Conservation (phyloP, 2,113 vertebrate species). For the Ondatra zibethicus region DNA sequence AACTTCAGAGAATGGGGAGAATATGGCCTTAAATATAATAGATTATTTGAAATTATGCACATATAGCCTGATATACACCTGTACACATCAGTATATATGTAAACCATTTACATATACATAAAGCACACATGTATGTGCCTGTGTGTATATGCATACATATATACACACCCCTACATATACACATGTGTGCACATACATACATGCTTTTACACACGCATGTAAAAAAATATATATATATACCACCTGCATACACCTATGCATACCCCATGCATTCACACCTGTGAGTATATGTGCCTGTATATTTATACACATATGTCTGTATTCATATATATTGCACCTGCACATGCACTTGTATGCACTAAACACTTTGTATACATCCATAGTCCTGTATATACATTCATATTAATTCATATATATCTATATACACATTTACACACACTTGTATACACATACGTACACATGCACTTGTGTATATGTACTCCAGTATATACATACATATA, state of each 20-base stretch:
- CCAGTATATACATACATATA: too few species aligned
- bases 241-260: too few species aligned
- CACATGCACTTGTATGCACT: background rate
- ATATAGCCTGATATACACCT: background rate
- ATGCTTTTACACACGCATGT: too few species aligned
- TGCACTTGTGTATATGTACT: too few species aligned
- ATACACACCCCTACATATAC: background rate
- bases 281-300: background rate
- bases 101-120: background rate
- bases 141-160: background rate
- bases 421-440: background rate
- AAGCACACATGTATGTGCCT: background rate
- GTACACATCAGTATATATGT: too few species aligned
- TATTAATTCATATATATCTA: too few species aligned
- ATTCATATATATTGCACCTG: too few species aligned
- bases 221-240: background rate
- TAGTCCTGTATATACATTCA: background rate
- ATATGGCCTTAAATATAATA: background rate
- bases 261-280: background rate
- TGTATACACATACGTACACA: background rate
- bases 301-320: background rate
- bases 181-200: background rate
- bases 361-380: background rate
- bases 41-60: background rate
- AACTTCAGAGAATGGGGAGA: too few species aligned